Evolutionary conservation across 2,797 vertebrate genomes (phyloP).

Genomic region (Cottoperca gobio): DNA sequence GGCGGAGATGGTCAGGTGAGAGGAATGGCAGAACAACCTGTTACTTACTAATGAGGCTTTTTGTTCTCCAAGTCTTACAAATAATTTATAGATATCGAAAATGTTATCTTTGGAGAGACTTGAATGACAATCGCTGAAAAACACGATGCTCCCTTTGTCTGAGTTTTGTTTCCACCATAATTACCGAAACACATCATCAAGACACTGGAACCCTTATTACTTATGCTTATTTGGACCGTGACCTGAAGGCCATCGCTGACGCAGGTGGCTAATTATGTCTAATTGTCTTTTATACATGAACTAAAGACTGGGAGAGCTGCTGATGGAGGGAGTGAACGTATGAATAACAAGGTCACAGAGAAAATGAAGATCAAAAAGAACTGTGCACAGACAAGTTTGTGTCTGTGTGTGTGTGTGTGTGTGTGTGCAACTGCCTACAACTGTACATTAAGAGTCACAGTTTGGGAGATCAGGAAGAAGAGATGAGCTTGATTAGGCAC

Average conservation of each 20-base stretch:
- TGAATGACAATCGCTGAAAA: neutral
- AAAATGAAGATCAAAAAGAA: neutral
- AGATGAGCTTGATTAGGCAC: constrained; percentile 21
- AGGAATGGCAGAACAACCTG: neutral
- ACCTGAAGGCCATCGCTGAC: constrained; percentile 33
- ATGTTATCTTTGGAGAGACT: too few relatives aligned
- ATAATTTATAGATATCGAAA: too few relatives aligned
- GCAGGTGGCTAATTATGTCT: constrained; percentile 30
- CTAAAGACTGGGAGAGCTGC: neutral
- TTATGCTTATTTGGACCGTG: constrained; percentile 4
- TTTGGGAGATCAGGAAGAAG: neutral
- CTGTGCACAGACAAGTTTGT: neutral
- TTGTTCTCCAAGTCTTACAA: neutral
- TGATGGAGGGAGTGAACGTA: neutral
- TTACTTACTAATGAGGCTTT: neutral
- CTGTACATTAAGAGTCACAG: neutral
- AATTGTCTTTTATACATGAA: constrained; percentile 40
- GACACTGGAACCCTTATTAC: neutral
- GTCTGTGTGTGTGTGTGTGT: neutral
- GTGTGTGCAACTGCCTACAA: neutral
- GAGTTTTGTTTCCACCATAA: constrained; percentile 10
- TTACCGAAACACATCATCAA: constrained; percentile 10
- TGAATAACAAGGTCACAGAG: constrained; percentile 25
- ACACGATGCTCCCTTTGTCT: neutral
- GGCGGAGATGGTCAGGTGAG: neutral